Base-by-base conservation (phyloP, 1,140 invertebrate genomes). In the Portunus trituberculatus region DNA sequence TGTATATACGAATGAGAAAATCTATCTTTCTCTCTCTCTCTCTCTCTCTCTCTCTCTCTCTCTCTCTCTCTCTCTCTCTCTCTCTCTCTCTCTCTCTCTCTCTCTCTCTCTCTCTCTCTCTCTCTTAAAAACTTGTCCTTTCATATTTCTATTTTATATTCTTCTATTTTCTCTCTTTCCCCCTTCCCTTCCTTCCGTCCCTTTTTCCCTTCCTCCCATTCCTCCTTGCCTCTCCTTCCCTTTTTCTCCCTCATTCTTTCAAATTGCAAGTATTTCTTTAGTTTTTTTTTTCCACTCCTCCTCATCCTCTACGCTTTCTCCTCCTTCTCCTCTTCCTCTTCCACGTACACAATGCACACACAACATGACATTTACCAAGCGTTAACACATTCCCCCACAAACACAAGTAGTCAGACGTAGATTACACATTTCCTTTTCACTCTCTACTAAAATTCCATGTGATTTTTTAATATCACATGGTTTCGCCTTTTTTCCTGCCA, bases 41-140 rank as follows among this genome's bases (percentile, higher is more conserved):
- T 46, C 29, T 90, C 48, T 91, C 45, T 32, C 89, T 48, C 28
- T 46, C 48, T 25, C 89, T 59, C 45, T 91, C 45, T 90, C 45
- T 90, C n/a, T 39, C 45, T 46, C 29, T 90, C 48, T 91, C 31
- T 90, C 88, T 90, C 45, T 46, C 88, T 90, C 45, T 90, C 31
- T 90, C 88, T 90, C 88, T 48, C 45, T 90, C 88, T 46, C 45
- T 90, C 88, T 46, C 45, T 59, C 16, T 91, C 20, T 59, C 89
- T 59, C 48, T 25, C 88, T 90, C 39, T 59, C 28, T 59, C 16
- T 91, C 39, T 45, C 48, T 45, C 28, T 45, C n/a, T 91, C 89
- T 52, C 48, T 91, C 88, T 48, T n/a, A 46, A 29, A 28, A 28
- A 28, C 88, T 45, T 25, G 14, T 90, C 83, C 32, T 29, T 86